Percentiles rank a stretch among this genome's conserved stretches.
Conservation (phyloP, 2,797 vertebrate species). For the Threskiornis aethiopicus region DNA sequence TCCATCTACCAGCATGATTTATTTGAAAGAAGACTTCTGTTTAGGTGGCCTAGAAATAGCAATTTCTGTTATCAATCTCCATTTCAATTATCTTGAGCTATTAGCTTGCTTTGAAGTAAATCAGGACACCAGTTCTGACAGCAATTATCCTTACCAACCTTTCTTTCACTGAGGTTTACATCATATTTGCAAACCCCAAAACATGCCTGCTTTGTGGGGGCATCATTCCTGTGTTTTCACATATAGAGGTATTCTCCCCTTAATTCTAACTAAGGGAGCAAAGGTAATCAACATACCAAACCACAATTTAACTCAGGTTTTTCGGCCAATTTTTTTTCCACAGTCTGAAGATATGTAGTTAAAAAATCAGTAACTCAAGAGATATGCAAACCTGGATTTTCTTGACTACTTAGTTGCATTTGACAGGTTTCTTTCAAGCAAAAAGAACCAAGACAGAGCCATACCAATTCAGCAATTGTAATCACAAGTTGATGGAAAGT, state of each 20-base stretch:
- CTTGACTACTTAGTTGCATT: background rate
- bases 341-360: background rate
- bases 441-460: background rate
- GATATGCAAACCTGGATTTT: background rate
- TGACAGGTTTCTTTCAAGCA: background rate
- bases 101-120: background rate
- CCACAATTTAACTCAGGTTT: background rate
- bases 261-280: background rate
- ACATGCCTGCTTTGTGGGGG: background rate
- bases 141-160: background rate
- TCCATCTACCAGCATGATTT: background rate
- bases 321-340: background rate
- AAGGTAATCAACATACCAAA: background rate
- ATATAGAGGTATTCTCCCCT: background rate
- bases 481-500: background rate
- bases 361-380: background rate
- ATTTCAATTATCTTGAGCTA: background rate
- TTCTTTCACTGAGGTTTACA: background rate
- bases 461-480: background rate
- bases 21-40: background rate
- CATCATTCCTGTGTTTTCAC: background rate
- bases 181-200: background rate
- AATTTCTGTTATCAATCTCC: background rate
- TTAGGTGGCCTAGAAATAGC: background rate
- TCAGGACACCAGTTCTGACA: background rate